A percentile compares a stretch with the other conserved stretches of the same genome.
phyloP scores from a whole-genome alignment of 2,113 vertebrate genomes.

The Phyllostomus hastatus region DNA sequence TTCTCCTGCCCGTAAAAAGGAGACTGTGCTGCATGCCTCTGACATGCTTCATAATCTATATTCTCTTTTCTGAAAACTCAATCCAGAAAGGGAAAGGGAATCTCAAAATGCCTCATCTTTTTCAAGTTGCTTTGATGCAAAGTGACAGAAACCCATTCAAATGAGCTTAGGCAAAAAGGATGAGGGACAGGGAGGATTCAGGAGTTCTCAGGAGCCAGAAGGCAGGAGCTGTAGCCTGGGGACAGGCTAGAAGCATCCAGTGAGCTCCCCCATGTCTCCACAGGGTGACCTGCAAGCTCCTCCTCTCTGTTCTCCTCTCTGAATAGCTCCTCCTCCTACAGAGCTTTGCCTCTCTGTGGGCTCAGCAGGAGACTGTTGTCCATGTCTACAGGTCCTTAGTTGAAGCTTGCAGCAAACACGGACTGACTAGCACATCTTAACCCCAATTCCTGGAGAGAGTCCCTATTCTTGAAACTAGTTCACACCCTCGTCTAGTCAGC shows the following conservation, averaged over 20 bases:
- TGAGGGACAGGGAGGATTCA: neutral
- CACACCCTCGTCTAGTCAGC: neutral
- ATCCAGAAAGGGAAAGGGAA: neutral
- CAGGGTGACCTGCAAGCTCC: accelerated
- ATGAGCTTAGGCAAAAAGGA: neutral
- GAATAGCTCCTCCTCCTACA: neutral
- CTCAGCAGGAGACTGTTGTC: neutral
- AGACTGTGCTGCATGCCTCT: neutral
- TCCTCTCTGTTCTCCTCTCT: neutral
- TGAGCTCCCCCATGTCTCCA: neutral
- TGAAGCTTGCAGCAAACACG: neutral
- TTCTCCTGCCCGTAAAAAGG: neutral
- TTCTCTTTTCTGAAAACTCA: neutral
- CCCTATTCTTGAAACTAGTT: too few species aligned
- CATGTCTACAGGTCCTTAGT: neutral
- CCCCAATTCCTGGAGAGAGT: neutral
- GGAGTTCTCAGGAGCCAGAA: neutral
- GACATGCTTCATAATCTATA: neutral
- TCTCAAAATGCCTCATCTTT: neutral
- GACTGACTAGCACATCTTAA: neutral
- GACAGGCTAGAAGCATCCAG: neutral
- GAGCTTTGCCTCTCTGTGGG: too few species aligned
- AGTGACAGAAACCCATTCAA: neutral
- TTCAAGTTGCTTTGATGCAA: neutral
- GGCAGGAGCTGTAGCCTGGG: too few species aligned